These are phyloP conservation scores for Parazoanthus darwini DNA, from an alignment of 92 coral and sea anemone species.

Conservation along the genomic window DNA sequence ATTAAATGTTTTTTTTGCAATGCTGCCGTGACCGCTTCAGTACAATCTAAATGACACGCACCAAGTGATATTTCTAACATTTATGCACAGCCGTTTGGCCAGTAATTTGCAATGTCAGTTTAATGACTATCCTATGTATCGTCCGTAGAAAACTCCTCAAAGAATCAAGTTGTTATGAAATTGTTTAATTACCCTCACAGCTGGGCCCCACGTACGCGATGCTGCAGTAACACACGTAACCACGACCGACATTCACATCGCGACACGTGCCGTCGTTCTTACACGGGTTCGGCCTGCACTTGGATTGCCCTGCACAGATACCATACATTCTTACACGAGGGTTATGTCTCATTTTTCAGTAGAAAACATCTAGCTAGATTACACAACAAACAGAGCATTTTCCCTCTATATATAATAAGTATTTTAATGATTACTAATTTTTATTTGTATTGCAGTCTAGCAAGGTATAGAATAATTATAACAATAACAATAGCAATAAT, in stretches of 20 bases:
- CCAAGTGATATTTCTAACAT: too few species aligned
- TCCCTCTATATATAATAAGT: neutral
- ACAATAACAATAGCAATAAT: too few species aligned
- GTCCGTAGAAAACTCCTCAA: too few species aligned
- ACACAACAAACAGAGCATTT: neutral
- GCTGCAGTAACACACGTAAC: constrained; percentile 86
- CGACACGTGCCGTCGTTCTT: constrained; percentile 86
- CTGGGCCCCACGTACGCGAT: constrained; percentile 83
- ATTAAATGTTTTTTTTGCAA: too few species aligned
- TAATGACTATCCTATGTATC: too few species aligned
- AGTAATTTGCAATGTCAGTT: too few species aligned
- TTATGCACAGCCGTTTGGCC: too few species aligned
- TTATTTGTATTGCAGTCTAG: neutral
- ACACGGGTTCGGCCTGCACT: constrained; percentile 88
- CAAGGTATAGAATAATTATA: neutral
- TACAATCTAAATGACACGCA: too few species aligned
- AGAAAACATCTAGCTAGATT: neutral
- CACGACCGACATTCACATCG: constrained; percentile 68
- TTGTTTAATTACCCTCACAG: constrained; percentile 75
- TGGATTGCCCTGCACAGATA: constrained; percentile 63
- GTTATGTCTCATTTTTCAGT: neutral
- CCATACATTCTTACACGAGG: neutral
- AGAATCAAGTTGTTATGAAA: neutral
- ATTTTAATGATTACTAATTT: too few species aligned
- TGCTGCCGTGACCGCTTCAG: too few species aligned